Evolutionary conservation across 2,113 vertebrate species (phyloP), one percentile per base, ranked within the genome.

Genomic region (Eurystomus gularis): DNA sequence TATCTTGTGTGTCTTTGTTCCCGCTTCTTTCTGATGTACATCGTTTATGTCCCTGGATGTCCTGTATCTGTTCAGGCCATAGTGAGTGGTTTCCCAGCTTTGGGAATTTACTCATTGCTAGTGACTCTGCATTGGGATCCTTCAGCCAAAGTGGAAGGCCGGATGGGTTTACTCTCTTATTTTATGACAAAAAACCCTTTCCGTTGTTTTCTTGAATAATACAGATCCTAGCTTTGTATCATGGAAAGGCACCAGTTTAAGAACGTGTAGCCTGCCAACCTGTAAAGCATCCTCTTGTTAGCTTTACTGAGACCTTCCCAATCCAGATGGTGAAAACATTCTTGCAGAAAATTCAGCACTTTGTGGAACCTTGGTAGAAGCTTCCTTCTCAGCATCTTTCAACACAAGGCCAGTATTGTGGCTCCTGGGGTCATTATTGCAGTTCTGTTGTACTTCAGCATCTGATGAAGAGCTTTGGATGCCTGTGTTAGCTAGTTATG

Each of bases 241-340:
- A 4, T 17, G n/a, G 40, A 23, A 69, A 77, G 58, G 46, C 24
- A 70, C 7, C 21, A 54, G 8, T 29, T 52, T 65, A 81, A 65
- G 68, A 40, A 86, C 65, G 46, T 9, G 7, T 31, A 37, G 66
- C 11, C 18, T 82, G 31, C 39, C 33, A 48, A 7, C 9, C 23
- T 48, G 0, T 24, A 10, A 4, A 42, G 37, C n/a, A 44, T 73
- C 40, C 73, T 6, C 18, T 44, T 1, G 0, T 20, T 69, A n/a
- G 7, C 40, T 60, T 82, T 44, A 17, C 0, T 44, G 58, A 37
- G 18, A 49, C 23, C 37, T 88, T 72, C 52, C 23, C 31, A 61
- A 15, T 62, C 29, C 65, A 29, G 16, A 3, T 15, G 35, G 21
- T 42, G 65, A 49, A 65, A 73, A 58, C 0, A 0, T 83, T 55